phyloP scores from a whole-genome alignment of 2,888 invertebrate genomes.

The Pyrocoelia pectoralis region DNA sequence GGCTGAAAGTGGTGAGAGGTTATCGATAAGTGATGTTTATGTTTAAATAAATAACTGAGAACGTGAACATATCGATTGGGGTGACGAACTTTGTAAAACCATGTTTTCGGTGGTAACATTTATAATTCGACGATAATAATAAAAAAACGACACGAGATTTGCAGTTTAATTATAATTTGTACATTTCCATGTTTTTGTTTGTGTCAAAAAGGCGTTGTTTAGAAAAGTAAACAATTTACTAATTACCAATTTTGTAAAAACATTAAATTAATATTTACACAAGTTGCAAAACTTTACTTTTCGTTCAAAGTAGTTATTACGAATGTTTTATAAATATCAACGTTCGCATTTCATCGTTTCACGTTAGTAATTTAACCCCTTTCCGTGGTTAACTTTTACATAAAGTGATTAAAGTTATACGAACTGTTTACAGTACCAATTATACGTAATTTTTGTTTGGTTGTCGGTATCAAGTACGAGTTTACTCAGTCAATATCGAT shows the following conservation, averaged over 20 bases:
- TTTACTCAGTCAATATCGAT: constrained; percentile 1
- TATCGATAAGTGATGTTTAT: neutral
- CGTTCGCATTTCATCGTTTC: constrained; percentile 3
- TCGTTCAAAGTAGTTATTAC: neutral
- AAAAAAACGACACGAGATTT: constrained; percentile 1
- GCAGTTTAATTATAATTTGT: neutral
- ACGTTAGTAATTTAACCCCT: neutral
- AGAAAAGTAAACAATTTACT: neutral
- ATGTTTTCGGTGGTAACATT: too few species aligned
- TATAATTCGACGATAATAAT: neutral
- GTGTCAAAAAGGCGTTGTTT: neutral
- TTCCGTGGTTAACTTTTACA: neutral
- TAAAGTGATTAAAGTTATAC: constrained; percentile 13
- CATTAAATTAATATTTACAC: neutral
- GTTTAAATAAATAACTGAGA: neutral
- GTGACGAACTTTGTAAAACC: neutral
- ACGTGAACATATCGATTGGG: neutral
- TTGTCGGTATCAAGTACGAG: constrained; percentile 9
- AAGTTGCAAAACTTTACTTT: constrained; percentile 2
- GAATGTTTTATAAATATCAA: constrained; percentile 6
- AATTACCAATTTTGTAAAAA: neutral
- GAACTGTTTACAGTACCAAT: constrained; percentile 1
- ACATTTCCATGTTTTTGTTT: neutral
- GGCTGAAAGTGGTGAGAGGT: too few species aligned
- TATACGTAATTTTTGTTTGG: constrained; percentile 4